phyloP scores from a whole-genome alignment of 2,888 invertebrate genomes.

The Tenthredo mesomela region DNA sequence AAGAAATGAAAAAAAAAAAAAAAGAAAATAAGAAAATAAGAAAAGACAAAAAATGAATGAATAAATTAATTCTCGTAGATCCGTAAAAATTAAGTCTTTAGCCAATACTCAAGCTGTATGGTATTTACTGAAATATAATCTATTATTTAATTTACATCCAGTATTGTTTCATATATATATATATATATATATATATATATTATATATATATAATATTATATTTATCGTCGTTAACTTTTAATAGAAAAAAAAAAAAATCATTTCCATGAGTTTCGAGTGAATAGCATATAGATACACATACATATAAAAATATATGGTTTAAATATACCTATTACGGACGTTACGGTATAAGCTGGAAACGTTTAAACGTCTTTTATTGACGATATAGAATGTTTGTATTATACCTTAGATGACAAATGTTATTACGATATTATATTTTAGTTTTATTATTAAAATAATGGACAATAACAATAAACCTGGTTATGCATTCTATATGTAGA shows the following conservation, averaged over 20 bases:
- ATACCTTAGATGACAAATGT: constrained; percentile 41
- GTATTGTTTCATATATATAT: constrained; percentile 67
- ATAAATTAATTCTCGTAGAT: constrained; percentile 15
- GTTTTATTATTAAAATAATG: constrained; percentile 60
- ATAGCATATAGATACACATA: constrained; percentile 49
- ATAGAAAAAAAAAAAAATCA: constrained; percentile 36
- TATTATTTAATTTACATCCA: constrained; percentile 73
- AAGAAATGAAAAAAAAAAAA: neutral
- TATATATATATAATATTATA: constrained; percentile 61
- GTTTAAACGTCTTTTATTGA: neutral
- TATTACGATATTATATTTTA: constrained; percentile 39
- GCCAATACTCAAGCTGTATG: constrained; percentile 61
- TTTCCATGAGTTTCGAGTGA: constrained; percentile 38
- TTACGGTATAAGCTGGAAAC: constrained; percentile 7
- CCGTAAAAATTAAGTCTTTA: constrained; percentile 34
- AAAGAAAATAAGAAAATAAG: neutral
- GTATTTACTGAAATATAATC: constrained; percentile 54
- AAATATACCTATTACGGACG: constrained; percentile 18
- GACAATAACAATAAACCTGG: constrained; percentile 64
- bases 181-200: constrained; percentile 56
- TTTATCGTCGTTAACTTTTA: constrained; percentile 66
- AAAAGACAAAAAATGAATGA: neutral
- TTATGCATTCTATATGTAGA: constrained; percentile 67
- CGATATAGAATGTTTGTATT: constrained; percentile 47
- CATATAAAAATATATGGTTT: constrained; percentile 53